A percentile compares a stretch with the other conserved stretches of the same genome.
Conservation (phyloP, 2,888 invertebrate genomes). For the Meteorus cinctellus region DNA sequence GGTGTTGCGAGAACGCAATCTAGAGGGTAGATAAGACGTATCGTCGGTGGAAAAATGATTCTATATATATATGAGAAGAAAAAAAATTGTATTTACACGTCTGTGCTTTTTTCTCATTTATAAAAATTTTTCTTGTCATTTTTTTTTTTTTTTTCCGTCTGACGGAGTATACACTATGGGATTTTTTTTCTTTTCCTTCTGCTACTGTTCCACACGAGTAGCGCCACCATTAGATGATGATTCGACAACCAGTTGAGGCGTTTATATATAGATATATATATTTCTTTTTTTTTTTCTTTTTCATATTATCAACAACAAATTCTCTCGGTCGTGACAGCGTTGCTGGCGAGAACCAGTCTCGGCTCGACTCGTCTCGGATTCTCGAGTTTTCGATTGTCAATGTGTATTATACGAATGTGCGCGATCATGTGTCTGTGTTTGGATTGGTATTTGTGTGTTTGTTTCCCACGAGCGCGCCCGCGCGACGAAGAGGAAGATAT, state of each 20-base stretch:
- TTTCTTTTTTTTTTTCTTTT: neutral
- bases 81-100: conserved; percentile 6
- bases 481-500: neutral
- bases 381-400: neutral
- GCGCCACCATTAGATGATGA: conserved; percentile 8
- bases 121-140: conserved; percentile 17
- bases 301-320: neutral
- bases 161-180: neutral
- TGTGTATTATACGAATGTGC: neutral
- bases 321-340: neutral
- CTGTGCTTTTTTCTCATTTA: conserved; percentile 11
- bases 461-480: neutral
- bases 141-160: neutral
- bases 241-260: neutral
- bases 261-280: neutral
- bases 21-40: conserved; percentile 24
- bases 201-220: conserved; percentile 1
- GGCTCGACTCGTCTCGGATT: neutral
- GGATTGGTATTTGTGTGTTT: neutral
- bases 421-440: neutral
- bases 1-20: conserved; percentile 19
- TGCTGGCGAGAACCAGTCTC: neutral
- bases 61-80: neutral
- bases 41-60: conserved; percentile 12
- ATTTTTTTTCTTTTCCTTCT: neutral